Evolutionary conservation across 2,888 invertebrate species (phyloP), one percentile per base, ranked within the genome.

Genomic region (Cheilosia soror): DNA sequence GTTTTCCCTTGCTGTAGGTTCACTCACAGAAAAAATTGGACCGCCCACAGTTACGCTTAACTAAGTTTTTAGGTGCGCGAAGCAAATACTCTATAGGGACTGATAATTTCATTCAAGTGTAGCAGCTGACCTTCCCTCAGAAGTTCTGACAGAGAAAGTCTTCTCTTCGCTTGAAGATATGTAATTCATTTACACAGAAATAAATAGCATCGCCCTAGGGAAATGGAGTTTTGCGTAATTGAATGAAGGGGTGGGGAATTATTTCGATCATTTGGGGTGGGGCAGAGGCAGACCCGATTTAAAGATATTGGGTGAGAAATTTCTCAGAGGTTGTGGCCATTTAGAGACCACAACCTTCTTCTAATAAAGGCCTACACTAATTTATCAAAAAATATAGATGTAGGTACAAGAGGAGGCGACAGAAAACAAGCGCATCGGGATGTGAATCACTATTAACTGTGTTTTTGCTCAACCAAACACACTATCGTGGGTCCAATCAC

Each of bases 141-240:
- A 69, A 37, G 44, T 58, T 58, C 44, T 33, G 44, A 27, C 33
- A 40, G 25, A 31, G 4, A 44, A 57, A 47, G 44, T n/a, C 13
- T 69, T 69, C 47, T n/a, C 13, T 69, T 69, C 47, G 47, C 33
- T 47, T 33, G 37, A 15, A 69, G 37, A 33, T 69, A n/a, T n/a
- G n/a, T n/a, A 69, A 69, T 69, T 69, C 44, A 57, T 57, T 69
- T 57, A 69, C 33, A 69, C 47, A 29, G n/a, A 33, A 33, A 25
- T 31, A 47, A 57, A 69, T 58, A 44, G 6, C 44, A 58, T 33
- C 5, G 25, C 57, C 57, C 9, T 47, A 15, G 47, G 33, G 57
- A 13, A 13, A 42, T 5, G n/a, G n/a, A 42, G 13, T n/a, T 13
- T 42, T 13, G 42, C n/a, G 5, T 5, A n/a, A 42, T n/a, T n/a